Percentiles rank a stretch among this genome's conserved stretches.
Conservation (phyloP, 2,113 vertebrate species). For the Gnathonemus echidnorhynchus region DNA sequence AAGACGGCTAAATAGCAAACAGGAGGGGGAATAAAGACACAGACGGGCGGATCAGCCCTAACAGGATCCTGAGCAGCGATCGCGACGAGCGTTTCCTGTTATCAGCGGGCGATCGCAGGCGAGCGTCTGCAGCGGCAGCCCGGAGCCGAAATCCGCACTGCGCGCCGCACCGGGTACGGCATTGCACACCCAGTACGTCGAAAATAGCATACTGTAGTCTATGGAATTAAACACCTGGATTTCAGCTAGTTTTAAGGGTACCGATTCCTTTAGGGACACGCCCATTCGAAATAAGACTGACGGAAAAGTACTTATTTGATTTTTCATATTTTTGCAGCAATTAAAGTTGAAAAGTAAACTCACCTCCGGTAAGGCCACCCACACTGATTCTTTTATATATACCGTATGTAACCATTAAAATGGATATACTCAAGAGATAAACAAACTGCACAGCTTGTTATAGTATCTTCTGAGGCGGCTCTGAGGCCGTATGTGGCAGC, state of each 20-base stretch:
- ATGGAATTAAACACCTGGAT: background rate
- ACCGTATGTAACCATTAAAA: background rate
- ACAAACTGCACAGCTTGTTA: background rate
- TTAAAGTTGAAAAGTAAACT: constrained; percentile 1
- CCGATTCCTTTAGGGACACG: background rate
- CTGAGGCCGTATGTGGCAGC: background rate
- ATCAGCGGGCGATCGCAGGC: background rate
- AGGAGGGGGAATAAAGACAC: background rate
- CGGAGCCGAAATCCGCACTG: background rate
- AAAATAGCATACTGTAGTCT: background rate
- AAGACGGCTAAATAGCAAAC: constrained; percentile 18
- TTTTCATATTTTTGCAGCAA: background rate
- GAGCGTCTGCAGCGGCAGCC: background rate
- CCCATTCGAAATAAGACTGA: background rate
- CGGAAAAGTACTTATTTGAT: background rate
- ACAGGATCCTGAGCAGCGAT: constrained; percentile 10
- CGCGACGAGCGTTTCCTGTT: constrained; percentile 9
- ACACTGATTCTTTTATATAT: background rate
- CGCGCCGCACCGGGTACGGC: background rate
- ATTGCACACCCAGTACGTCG: background rate
- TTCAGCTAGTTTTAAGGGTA: background rate
- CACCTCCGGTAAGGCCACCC: background rate
- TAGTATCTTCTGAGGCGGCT: background rate
- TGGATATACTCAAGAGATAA: background rate
- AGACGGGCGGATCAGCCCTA: constrained; percentile 16